A percentile compares a stretch with the other conserved stretches of the same genome.
These are phyloP conservation scores for Galagoides demidoff DNA, from an alignment of 2,797 vertebrate genomes.

Conservation along the genomic window DNA sequence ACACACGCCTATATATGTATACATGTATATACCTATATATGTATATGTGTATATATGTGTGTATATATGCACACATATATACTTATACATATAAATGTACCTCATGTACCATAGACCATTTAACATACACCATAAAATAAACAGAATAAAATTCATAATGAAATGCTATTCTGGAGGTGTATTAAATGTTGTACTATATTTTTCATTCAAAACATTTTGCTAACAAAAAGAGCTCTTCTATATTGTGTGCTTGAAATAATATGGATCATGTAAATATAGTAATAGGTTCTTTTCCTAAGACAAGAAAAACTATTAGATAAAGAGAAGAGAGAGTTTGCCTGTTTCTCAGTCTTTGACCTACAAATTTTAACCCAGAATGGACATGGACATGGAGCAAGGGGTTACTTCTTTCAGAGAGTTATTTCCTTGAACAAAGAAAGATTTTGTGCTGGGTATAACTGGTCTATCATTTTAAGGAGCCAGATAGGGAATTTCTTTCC, in stretches of 20 bases:
- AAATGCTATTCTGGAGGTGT: background rate
- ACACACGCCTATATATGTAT: background rate
- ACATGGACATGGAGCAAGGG: too few species aligned
- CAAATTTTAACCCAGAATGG: background rate
- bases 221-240: background rate
- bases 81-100: background rate
- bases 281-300: background rate
- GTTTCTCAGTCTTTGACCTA: background rate
- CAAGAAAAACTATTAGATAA: background rate
- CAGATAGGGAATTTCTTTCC: background rate
- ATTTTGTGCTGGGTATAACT: background rate
- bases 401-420: background rate
- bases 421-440: background rate
- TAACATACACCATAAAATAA: background rate
- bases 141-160: conserved; percentile 7
- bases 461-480: background rate
- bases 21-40: background rate
- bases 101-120: conserved; percentile 43
- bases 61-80: background rate
- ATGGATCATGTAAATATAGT: background rate
- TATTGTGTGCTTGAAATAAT: background rate
- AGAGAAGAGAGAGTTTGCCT: background rate
- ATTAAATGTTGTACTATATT: background rate
- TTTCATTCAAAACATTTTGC: background rate
- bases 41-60: background rate